A percentile compares a stretch with the other conserved stretches of the same genome.
Evolutionary conservation across 2,113 vertebrate species (phyloP).

Genomic region (Tor tambroides): DNA sequence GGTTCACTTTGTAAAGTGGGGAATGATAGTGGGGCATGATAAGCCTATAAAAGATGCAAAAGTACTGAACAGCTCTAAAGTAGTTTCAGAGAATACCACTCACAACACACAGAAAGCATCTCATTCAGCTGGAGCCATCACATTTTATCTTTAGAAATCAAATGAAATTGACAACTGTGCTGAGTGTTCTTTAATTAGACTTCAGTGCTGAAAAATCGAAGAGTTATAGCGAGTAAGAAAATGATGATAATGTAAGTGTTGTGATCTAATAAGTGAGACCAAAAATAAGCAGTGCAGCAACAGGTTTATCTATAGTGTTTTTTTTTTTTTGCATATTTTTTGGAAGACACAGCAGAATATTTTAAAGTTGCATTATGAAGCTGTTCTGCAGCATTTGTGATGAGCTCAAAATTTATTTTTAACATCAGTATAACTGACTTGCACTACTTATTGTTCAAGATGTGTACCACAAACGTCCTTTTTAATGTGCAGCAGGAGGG

Average conservation of each 20-base stretch:
- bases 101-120: background rate
- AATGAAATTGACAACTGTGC: constrained; percentile 25
- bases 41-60: background rate
- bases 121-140: constrained; percentile 19
- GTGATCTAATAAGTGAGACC: background rate
- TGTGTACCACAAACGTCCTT: background rate
- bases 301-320: background rate
- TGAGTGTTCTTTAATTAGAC: background rate
- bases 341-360: background rate
- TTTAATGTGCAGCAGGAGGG: background rate
- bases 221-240: too few relatives aligned
- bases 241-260: background rate
- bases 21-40: background rate
- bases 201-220: background rate
- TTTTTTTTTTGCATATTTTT: background rate
- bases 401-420: background rate
- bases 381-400: background rate
- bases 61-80: constrained; percentile 3
- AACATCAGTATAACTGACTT: background rate
- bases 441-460: background rate
- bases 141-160: background rate
- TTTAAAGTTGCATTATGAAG: background rate
- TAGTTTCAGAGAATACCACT: constrained; percentile 18
- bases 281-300: background rate
- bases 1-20: background rate